Evolutionary conservation across 2,888 invertebrate species (phyloP).

Genomic region (Holacanthella duospinosa): DNA sequence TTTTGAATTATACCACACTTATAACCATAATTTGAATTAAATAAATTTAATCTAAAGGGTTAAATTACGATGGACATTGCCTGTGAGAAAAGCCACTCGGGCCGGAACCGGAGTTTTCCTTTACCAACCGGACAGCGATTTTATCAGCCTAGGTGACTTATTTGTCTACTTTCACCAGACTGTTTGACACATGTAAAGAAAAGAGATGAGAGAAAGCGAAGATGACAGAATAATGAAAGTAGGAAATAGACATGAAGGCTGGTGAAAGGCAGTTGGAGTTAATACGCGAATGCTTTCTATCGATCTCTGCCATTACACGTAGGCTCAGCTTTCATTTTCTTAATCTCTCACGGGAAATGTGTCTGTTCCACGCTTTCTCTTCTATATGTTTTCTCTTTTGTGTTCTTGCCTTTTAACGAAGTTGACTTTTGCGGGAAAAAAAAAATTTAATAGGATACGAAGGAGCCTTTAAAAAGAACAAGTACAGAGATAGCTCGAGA

Average conservation of each 20-base stretch:
- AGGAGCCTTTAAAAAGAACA: not conserved
- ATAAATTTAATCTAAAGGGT: no score
- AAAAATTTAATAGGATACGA: conserved; percentile 8
- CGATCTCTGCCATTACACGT: not conserved
- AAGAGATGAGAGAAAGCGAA: conserved; percentile 6
- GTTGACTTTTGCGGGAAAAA: conserved; percentile 9
- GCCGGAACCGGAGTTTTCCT: no score
- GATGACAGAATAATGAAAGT: conserved; percentile 5
- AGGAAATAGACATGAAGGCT: not conserved
- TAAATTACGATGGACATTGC: no score
- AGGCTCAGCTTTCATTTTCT: not conserved
- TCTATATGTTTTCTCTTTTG: not conserved
- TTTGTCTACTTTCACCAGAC: no score
- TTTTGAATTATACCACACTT: no score
- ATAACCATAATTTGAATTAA: no score
- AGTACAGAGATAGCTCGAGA: not conserved
- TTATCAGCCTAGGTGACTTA: no score
- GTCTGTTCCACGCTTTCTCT: conserved; percentile 7
- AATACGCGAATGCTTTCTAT: not conserved
- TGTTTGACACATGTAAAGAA: no score
- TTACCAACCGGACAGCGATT: no score
- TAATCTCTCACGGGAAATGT: conserved; percentile 11
- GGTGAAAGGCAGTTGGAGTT: not conserved
- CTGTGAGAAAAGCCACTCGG: no score
- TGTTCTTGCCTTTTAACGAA: not conserved